Base-by-base conservation (phyloP, 2,888 invertebrate genomes). In the Drosophila formosana region DNA sequence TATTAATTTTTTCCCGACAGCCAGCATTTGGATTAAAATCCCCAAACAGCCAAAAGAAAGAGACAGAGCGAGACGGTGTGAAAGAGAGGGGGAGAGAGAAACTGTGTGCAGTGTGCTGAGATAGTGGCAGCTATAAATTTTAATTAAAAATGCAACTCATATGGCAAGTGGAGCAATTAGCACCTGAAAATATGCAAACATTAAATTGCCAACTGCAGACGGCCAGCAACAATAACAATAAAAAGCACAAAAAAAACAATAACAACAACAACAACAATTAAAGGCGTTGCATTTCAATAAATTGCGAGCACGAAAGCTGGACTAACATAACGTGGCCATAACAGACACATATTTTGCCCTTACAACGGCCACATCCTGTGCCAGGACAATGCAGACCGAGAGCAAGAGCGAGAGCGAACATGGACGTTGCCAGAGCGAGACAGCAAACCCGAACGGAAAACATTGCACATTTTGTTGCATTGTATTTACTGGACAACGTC, bases 131-230 rank as follows among this genome's bases (percentile, higher is more conserved):
- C 78, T 63, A 90, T 90, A 91, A 90, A 87, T 90, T 80, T 89
- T 87, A 88, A 90, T 91, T 90, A 88, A 91, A 89, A 89, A 90
- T 91, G 83, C 90, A 90, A 68, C 90, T 90, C 90, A 91, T 90
- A 90, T 91, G 91, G 88, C 83, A 84, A 90, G 89, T 82, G 89
- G 91, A 91, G 79, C 91, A 91, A 91, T 91, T 91, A 91, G 90
- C 91, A 91, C 91, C 91, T 91, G 91, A 90, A 91, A 91, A 91
- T 91, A 91, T 91, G 91, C 90, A 91, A 89, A 91, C 91, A 91
- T 91, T 91, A 91, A 91, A 85, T 89, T 86, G 82, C 78, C 88
- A 74, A 73, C 80, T 75, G 76, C 84, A 78, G 82, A 75, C 77
- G 49, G 57, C 23, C 64, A 43, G 37, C 63, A 67, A 45, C 11